A percentile compares a stretch with the other conserved stretches of the same genome.
Evolutionary conservation across 2,797 vertebrate genomes (phyloP).

Genomic region (Vireo griseus): DNA sequence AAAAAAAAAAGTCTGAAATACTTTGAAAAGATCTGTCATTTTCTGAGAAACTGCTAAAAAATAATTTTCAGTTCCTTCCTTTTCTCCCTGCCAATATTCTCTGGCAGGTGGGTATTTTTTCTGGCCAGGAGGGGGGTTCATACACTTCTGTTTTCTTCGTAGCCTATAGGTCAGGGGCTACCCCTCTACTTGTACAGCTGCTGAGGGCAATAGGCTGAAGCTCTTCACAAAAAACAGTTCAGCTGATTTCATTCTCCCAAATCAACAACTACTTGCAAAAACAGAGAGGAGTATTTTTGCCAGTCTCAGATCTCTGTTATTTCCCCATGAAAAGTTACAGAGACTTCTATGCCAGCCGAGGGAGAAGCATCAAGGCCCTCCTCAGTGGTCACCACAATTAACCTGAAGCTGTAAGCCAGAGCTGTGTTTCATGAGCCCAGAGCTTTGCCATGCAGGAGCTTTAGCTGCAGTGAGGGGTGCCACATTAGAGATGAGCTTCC

Average conservation of each 20-base stretch:
- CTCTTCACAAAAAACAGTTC: not conserved
- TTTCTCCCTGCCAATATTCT: not conserved
- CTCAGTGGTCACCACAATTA: not conserved
- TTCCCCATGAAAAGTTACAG: not conserved
- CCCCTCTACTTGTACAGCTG: not conserved
- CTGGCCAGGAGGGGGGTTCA: not conserved
- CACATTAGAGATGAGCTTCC: not conserved
- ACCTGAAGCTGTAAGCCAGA: not conserved
- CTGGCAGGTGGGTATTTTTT: not conserved
- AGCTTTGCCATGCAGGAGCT: not conserved
- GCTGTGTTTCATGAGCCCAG: not conserved
- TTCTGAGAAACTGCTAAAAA: not conserved
- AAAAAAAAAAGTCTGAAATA: not conserved
- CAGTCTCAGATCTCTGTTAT: not conserved
- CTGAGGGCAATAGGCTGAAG: not conserved
- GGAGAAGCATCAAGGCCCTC: not conserved
- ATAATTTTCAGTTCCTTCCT: not conserved
- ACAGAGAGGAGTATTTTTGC: not conserved
- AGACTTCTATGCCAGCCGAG: not conserved
- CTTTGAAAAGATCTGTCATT: not conserved
- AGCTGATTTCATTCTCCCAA: not conserved
- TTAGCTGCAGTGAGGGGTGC: not conserved
- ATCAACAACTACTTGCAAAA: not conserved
- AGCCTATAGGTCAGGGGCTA: not conserved
- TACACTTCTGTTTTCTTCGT: not conserved